Percentiles rank a stretch among this genome's conserved stretches.
Evolutionary conservation across 2,797 vertebrate genomes (phyloP).

Genomic region (Cheirogaleus major): DNA sequence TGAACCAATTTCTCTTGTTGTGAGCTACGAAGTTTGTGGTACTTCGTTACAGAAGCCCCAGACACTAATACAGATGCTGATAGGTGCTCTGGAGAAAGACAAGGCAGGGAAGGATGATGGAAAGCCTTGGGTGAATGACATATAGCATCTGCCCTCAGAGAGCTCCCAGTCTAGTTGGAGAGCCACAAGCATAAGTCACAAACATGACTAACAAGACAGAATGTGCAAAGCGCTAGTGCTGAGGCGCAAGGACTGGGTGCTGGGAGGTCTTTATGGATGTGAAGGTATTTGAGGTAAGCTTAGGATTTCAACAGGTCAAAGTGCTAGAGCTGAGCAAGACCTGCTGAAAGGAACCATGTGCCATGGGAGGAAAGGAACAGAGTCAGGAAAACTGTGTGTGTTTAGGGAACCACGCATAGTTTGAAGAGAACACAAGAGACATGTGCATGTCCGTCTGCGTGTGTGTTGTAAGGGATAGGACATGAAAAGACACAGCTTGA

Average conservation of each 20-base stretch:
- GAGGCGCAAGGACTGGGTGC: background rate
- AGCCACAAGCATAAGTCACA: background rate
- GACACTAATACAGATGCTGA: background rate
- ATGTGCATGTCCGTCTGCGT: background rate
- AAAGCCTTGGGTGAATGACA: background rate
- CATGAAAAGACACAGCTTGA: background rate
- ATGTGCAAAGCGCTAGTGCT: background rate
- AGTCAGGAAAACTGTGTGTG: conserved; percentile 3
- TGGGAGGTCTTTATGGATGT: background rate
- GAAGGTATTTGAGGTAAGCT: background rate
- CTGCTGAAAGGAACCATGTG: background rate
- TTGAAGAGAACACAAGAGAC: background rate
- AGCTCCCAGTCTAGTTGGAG: background rate
- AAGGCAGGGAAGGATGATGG: background rate
- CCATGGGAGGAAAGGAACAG: background rate
- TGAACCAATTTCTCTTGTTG: background rate
- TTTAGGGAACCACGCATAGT: background rate
- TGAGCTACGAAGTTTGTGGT: background rate
- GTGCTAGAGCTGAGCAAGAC: background rate
- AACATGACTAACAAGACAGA: background rate
- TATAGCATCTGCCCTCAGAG: background rate
- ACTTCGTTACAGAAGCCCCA: background rate
- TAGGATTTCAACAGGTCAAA: background rate
- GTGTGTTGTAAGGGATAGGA: conserved; percentile 6
- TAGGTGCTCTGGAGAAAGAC: background rate